A percentile compares a stretch with the other conserved stretches of the same genome.
phyloP scores from a whole-genome alignment of 2,113 vertebrate genomes.

The Campylomormyrus numenius region DNA sequence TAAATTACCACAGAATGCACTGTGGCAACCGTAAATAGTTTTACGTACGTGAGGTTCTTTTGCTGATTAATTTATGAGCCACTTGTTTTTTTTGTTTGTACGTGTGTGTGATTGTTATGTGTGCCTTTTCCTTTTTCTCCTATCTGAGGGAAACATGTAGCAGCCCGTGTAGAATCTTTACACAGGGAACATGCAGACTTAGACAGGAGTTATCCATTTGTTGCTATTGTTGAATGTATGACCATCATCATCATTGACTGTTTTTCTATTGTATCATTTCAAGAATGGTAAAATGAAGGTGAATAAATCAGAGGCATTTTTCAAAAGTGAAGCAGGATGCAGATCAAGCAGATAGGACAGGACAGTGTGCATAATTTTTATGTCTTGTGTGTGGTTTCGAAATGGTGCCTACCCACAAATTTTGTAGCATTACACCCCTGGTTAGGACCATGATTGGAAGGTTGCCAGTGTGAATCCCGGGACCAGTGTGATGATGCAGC shows the following conservation, averaged over 20 bases:
- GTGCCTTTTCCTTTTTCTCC: background rate
- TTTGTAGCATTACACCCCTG: background rate
- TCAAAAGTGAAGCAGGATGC: background rate
- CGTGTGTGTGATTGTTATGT: background rate
- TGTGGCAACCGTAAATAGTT: background rate
- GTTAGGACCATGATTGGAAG: background rate
- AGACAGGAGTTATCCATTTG: background rate
- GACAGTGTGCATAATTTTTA: background rate
- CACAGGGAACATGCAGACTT: background rate
- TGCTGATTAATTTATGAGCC: background rate
- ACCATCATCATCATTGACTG: background rate
- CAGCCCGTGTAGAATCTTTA: background rate
- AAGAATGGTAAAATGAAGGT: background rate
- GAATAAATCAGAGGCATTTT: background rate
- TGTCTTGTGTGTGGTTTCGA: background rate
- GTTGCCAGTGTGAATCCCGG: no score
- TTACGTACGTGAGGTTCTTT: background rate
- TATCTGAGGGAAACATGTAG: background rate
- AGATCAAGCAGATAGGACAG: background rate
- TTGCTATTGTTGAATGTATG: background rate
- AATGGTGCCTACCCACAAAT: background rate
- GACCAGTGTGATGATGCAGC: background rate
- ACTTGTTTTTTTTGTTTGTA: background rate
- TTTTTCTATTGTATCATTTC: background rate
- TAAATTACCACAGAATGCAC: background rate